Base-by-base conservation (phyloP, 2,888 invertebrate species). In the Leucophenga montana region DNA sequence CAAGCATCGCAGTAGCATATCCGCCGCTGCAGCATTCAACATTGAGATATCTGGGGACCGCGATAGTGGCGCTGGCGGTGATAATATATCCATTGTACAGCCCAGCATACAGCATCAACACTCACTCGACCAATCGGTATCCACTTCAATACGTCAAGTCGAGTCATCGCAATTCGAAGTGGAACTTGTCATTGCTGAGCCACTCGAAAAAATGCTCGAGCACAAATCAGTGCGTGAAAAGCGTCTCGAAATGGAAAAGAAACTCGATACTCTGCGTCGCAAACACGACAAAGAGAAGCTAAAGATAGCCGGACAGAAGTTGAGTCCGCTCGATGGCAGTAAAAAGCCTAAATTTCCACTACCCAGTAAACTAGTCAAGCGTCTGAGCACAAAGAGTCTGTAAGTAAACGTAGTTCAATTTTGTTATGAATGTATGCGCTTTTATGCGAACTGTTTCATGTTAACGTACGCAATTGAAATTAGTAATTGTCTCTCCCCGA, bases 171-270 rank as follows among this genome's bases (percentile, higher is more conserved):
- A 87, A 67, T 86, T 87, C 57, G 88, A 89, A 75, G 83, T 87
- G 16, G 87, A 87, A 16, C 80, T 82, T 4, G 91, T 95, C n/a
- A 87, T 92, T 1, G 94, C 95, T 0, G 96, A 96, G 81, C 91
- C 94, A 0, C 88, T 97, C 62, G 95, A 95, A 18, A 92, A 93
- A 77, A 91, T 98, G 20, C 91, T 95, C 83, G 94, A 94, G 5
- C 92, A 93, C 85, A 97, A 97, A 88, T 86, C 92, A 54, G 95
- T 96, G 14, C 92, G 93, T 68, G 97, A 97, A 82, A 95, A 96
- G 85, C 92, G 93, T 56, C 85, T 92, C 0, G 97, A 97, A 87
- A 89, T 97, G 76, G 95, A 97, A 68, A 95, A 97, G 85, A 97
- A 97, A 85, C 88, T 98, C 69, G 96, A 97, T 79, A 91, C 92